Conservation (phyloP, 2,888 invertebrate species). For the Melinaea marsaeus region DNA sequence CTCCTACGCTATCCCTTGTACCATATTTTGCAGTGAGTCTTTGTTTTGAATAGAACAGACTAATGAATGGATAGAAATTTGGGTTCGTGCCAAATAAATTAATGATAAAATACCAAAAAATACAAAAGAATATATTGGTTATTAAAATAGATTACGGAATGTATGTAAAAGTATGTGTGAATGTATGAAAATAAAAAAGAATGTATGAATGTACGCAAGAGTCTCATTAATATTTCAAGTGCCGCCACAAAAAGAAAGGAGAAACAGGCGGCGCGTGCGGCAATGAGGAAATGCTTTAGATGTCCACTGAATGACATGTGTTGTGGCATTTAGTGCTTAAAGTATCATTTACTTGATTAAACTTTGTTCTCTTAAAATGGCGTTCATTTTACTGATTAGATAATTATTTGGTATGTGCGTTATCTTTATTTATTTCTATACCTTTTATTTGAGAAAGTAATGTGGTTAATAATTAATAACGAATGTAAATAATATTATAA, state of each 20-base stretch:
- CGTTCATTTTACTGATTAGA: not conserved
- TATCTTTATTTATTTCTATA: no score
- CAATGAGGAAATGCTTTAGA: slow-evolving; percentile 59
- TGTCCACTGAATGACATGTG: slow-evolving; percentile 42
- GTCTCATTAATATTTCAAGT: slow-evolving; percentile 42
- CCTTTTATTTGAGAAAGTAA: no score
- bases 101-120: slow-evolving; percentile 16
- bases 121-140: slow-evolving; percentile 16
- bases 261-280: slow-evolving; percentile 44
- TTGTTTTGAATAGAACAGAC: slow-evolving; percentile 4
- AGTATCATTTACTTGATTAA: not conserved
- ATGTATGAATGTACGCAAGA: slow-evolving; percentile 24
- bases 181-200: slow-evolving; percentile 14
- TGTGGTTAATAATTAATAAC: no score
- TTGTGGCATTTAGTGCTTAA: not conserved
- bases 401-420: no score
- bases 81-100: not conserved
- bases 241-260: slow-evolving; percentile 46
- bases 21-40: slow-evolving; percentile 14
- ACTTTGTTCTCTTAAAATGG: not conserved
- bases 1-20: slow-evolving; percentile 33
- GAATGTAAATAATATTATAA: no score
- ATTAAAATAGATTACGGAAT: slow-evolving; percentile 24
- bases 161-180: slow-evolving; percentile 27
- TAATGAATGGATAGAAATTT: not conserved